Conservation (phyloP, 1,140 invertebrate genomes). For the Galleria mellonella region DNA sequence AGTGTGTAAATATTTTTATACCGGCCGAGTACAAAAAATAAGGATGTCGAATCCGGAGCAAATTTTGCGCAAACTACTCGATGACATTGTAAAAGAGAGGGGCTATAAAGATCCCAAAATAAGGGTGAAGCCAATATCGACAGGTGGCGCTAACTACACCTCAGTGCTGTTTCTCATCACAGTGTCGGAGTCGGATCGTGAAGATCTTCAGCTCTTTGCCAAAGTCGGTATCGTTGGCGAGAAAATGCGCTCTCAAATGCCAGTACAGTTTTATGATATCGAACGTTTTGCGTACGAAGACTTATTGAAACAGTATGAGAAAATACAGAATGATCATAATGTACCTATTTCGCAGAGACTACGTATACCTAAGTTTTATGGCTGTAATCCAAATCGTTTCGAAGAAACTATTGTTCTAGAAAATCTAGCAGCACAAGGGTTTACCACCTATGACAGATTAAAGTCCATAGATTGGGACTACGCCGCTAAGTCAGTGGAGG, state of each 20-base stretch:
- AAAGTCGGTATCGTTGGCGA: background rate
- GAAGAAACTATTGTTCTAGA: conserved; percentile 24
- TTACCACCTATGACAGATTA: conserved; percentile 15
- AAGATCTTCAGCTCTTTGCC: background rate
- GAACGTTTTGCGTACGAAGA: background rate
- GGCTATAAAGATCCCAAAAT: conserved; percentile 12
- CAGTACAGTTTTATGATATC: background rate
- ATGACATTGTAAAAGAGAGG: conserved; percentile 18
- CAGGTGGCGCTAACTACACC: conserved; percentile 35
- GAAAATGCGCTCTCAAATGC: background rate
- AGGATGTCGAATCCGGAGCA: conserved; percentile 1
- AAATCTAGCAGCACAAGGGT: conserved; percentile 17
- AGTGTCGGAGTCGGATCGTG: conserved; percentile 4
- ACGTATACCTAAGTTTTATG: conserved; percentile 19
- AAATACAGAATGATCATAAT: conserved; percentile 16
- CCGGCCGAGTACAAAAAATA: too few species aligned
- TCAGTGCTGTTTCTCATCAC: conserved; percentile 23
- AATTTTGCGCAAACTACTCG: conserved; percentile 9
- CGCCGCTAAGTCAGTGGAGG: conserved; percentile 10
- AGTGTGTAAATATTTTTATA: too few species aligned
- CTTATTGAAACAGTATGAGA: conserved; percentile 7
- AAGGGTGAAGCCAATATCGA: conserved; percentile 14
- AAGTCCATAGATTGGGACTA: conserved; percentile 19
- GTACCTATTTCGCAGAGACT: conserved; percentile 11
- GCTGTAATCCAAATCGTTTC: background rate